These are phyloP conservation scores for Drosophila lutescens DNA, from an alignment of 2,888 invertebrate species.

Conservation along the genomic window DNA sequence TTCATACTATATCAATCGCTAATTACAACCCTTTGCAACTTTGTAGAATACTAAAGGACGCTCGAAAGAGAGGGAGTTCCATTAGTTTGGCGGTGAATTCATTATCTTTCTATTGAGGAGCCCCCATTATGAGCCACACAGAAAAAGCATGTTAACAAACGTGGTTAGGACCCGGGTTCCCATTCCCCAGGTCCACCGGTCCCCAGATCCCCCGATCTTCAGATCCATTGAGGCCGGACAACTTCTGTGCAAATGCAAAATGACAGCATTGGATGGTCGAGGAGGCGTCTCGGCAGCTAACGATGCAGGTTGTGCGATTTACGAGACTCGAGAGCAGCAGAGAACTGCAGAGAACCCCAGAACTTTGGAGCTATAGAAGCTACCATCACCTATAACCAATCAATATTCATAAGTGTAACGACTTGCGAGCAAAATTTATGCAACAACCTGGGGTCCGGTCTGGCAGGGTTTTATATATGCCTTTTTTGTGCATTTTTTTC, in stretches of 20 bases:
- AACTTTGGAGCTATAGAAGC: not conserved
- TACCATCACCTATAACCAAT: constrained; percentile 65
- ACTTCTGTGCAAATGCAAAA: constrained; percentile 54
- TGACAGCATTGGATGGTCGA: constrained; percentile 40
- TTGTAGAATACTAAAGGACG: not conserved
- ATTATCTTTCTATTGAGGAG: constrained; percentile 42
- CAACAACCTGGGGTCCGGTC: constrained; percentile 43
- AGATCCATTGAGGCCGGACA: constrained; percentile 22
- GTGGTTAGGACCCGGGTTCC: constrained; percentile 4
- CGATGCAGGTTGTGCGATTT: constrained; percentile 59
- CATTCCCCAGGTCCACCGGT: not conserved
- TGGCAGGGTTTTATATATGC: constrained; percentile 16
- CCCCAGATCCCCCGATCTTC: not conserved
- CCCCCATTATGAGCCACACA: constrained; percentile 35
- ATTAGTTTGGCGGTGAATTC: constrained; percentile 33
- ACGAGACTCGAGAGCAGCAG: constrained; percentile 23
- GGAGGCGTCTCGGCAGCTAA: constrained; percentile 52
- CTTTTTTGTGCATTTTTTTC: not conserved
- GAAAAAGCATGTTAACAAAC: constrained; percentile 26
- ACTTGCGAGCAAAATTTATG: constrained; percentile 59
- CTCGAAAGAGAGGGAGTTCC: not conserved
- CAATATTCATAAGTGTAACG: constrained; percentile 73
- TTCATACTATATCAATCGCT: constrained; percentile 32
- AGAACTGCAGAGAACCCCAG: not conserved
- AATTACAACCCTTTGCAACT: constrained; percentile 31